A percentile compares a stretch with the other conserved stretches of the same genome.
Conservation (phyloP, 2,113 vertebrate species). For the Sturnus vulgaris region DNA sequence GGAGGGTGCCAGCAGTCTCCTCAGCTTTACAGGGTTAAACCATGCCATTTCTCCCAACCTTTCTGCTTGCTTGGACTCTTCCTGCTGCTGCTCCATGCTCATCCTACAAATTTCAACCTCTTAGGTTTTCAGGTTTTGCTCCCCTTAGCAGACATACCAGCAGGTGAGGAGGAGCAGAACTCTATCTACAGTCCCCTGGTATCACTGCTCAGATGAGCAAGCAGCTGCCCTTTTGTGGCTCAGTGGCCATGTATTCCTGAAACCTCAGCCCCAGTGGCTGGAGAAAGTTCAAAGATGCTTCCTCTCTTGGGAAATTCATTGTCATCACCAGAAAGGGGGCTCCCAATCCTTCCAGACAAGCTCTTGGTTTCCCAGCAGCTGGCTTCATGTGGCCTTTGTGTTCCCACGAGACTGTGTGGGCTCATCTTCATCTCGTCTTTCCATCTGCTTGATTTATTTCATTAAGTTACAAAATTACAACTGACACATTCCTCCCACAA, state of each 20-base stretch:
- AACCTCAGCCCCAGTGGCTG: not conserved
- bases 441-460: slow-evolving; percentile 57
- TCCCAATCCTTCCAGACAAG: not conserved
- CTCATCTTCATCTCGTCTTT: slow-evolving; percentile 23
- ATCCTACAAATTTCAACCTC: not conserved
- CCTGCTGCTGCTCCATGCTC: not conserved
- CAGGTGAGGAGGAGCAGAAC: not conserved
- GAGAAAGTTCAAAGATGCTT: not conserved
- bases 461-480: slow-evolving; percentile 58
- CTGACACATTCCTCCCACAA: slow-evolving; percentile 69
- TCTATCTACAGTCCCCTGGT: not conserved
- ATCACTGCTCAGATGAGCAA: not conserved
- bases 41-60: not conserved
- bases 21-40: not conserved
- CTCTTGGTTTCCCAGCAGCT: not conserved
- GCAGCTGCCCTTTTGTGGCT: not conserved
- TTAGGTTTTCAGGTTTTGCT: not conserved
- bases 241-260: not conserved
- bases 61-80: not conserved
- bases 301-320: not conserved
- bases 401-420: not conserved
- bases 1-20: not conserved
- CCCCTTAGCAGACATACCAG: not conserved
- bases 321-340: not conserved
- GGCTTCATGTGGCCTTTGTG: not conserved